Conservation (phyloP, 2,888 invertebrate species). For the Notocelia uddmanniana region DNA sequence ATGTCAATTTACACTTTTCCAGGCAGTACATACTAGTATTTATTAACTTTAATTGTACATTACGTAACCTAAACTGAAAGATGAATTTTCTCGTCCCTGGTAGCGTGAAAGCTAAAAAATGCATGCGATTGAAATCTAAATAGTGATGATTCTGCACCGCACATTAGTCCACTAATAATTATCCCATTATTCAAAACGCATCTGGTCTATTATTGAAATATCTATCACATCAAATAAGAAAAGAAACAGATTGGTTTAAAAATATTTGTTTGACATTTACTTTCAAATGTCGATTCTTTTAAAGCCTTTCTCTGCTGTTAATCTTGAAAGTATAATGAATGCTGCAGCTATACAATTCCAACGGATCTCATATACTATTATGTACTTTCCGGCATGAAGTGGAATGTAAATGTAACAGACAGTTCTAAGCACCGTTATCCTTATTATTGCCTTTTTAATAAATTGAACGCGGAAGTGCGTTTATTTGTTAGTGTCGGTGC, state of each 20-base stretch:
- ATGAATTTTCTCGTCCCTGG: neutral
- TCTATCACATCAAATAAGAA: too few relatives aligned
- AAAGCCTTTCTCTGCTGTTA: conserved; percentile 33
- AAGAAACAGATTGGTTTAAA: neutral
- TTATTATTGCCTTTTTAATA: neutral
- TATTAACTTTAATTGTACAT: neutral
- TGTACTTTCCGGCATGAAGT: neutral
- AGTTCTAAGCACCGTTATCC: conserved; percentile 1
- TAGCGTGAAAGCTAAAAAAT: neutral
- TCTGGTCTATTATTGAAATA: too few relatives aligned
- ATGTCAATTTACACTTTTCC: too few relatives aligned
- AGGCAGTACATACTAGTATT: too few relatives aligned
- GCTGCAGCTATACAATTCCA: conserved; percentile 10
- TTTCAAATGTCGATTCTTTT: conserved; percentile 27
- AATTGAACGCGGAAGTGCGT: neutral
- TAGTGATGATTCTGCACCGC: too few relatives aligned
- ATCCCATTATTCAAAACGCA: too few relatives aligned
- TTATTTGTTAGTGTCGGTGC: neutral
- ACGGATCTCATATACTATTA: neutral
- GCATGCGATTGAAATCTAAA: too few relatives aligned
- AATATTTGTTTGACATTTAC: conserved; percentile 15
- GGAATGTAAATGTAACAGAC: neutral
- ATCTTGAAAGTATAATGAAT: conserved; percentile 16
- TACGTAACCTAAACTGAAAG: neutral
- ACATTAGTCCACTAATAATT: too few relatives aligned